Evolutionary conservation across 2,888 invertebrate species (phyloP).

Genomic region (Heliconius erato): DNA sequence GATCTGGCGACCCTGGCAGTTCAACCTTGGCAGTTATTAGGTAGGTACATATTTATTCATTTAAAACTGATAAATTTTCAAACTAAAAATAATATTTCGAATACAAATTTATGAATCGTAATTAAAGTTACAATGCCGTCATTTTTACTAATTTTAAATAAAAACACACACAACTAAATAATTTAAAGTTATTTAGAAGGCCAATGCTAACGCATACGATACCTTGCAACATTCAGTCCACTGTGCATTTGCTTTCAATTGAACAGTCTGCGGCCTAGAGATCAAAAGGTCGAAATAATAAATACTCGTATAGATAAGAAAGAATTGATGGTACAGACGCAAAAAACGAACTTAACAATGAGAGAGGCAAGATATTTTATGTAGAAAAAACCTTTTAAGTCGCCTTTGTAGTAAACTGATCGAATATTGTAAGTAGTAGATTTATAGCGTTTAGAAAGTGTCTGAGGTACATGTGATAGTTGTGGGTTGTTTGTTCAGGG

Average conservation of each 20-base stretch:
- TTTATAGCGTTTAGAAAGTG: constrained; percentile 1
- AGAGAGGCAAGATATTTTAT: constrained; percentile 15
- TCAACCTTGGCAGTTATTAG: no score
- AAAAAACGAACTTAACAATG: constrained; percentile 29
- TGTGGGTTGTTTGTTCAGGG: neutral
- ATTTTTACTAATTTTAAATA: neutral
- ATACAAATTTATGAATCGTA: no score
- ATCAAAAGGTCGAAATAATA: constrained; percentile 45
- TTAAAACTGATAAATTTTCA: no score
- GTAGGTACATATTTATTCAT: no score
- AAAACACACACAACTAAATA: neutral
- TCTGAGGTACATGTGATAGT: neutral
- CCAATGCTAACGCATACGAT: constrained; percentile 42
- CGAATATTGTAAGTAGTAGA: neutral
- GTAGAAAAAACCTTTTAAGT: constrained; percentile 6
- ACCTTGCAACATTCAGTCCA: constrained; percentile 24
- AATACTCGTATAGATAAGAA: constrained; percentile 40
- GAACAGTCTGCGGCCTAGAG: constrained; percentile 37
- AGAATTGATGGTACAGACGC: constrained; percentile 34
- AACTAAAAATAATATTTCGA: no score
- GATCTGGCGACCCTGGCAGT: no score
- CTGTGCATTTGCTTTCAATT: constrained; percentile 41
- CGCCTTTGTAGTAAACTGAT: neutral
- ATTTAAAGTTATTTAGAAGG: constrained; percentile 21
- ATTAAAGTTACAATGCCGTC: neutral